Conservation (phyloP, 2,113 vertebrate genomes). For the Cinclus mexicanus region DNA sequence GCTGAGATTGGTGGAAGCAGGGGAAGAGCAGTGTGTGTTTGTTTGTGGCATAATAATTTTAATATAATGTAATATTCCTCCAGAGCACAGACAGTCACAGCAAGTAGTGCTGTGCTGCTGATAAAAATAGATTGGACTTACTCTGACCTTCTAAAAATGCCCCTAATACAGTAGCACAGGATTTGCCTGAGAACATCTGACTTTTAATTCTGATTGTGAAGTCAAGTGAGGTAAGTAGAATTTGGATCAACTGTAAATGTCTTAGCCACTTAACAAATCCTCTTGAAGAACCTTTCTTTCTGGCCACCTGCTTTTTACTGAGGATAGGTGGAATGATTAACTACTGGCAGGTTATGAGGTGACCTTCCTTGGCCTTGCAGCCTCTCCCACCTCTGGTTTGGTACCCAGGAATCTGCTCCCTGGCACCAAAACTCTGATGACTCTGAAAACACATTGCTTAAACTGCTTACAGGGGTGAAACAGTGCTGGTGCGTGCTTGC, state of each 20-base stretch:
- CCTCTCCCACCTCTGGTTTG: not conserved
- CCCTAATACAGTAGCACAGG: constrained; percentile 44
- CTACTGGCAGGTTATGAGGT: not conserved
- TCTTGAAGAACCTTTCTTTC: constrained; percentile 8
- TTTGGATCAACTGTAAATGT: constrained; percentile 26
- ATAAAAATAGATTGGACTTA: constrained; percentile 33
- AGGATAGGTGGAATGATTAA: not conserved
- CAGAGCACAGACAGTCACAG: not conserved
- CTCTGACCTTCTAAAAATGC: constrained; percentile 44
- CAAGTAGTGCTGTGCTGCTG: not conserved
- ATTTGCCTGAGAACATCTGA: constrained; percentile 53
- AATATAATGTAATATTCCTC: not conserved
- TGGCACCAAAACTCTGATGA: not conserved
- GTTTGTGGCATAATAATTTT: not conserved
- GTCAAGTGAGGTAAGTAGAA: constrained; percentile 49
- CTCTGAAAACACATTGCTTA: not conserved
- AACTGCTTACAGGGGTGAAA: not conserved
- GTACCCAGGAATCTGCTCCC: not conserved
- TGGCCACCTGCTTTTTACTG: not conserved
- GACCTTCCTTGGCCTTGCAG: not conserved
- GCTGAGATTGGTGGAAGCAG: not conserved
- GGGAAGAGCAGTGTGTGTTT: not conserved
- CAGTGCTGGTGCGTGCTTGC: not conserved
- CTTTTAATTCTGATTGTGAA: constrained; percentile 60
- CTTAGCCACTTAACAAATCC: constrained; percentile 51